A percentile compares a stretch with the other conserved stretches of the same genome.
These are phyloP conservation scores for Pseudochirops cupreus DNA, from an alignment of 2,797 vertebrate species.

Conservation along the genomic window DNA sequence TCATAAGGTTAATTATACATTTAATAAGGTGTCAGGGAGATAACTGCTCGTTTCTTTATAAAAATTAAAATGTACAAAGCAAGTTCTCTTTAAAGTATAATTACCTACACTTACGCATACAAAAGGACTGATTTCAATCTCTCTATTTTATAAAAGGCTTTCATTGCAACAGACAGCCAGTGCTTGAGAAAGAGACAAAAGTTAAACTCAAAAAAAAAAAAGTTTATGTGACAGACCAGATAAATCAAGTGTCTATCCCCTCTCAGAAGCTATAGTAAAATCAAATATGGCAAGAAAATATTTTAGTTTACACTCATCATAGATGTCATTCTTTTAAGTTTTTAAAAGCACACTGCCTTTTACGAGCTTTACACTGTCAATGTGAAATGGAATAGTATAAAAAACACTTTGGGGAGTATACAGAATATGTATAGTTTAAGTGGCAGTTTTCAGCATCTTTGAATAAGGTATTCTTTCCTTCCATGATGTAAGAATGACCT, in stretches of 20 bases:
- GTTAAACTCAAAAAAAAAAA: conserved; percentile 85
- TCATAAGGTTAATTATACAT: conserved; percentile 96
- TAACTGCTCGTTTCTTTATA: conserved; percentile 95
- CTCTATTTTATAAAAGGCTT: conserved; percentile 91
- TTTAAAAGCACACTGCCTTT: conserved; percentile 46
- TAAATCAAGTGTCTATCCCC: conserved; percentile 85
- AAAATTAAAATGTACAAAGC: conserved; percentile 95
- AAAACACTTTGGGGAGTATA: conserved; percentile 55
- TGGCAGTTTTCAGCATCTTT: conserved; percentile 47
- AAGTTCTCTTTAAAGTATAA: conserved; percentile 93
- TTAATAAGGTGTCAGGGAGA: conserved; percentile 95
- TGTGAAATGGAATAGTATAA: conserved; percentile 58
- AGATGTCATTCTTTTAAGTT: conserved; percentile 75
- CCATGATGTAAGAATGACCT: conserved; percentile 12
- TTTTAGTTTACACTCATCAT: conserved; percentile 78
- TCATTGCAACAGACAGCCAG: conserved; percentile 87
- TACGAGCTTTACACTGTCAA: conserved; percentile 68
- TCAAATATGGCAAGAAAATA: conserved; percentile 81
- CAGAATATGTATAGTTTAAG: conserved; percentile 40
- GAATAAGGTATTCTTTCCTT: conserved; percentile 63
- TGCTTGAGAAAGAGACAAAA: conserved; percentile 87
- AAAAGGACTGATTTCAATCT: conserved; percentile 93
- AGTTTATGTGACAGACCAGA: conserved; percentile 87
- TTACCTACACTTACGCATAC: conserved; percentile 94
- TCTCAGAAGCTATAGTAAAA: conserved; percentile 80